A percentile compares a stretch with the other conserved stretches of the same genome.
phyloP scores from a whole-genome alignment of 1,140 invertebrate species.

The Zaprionus davidi region DNA sequence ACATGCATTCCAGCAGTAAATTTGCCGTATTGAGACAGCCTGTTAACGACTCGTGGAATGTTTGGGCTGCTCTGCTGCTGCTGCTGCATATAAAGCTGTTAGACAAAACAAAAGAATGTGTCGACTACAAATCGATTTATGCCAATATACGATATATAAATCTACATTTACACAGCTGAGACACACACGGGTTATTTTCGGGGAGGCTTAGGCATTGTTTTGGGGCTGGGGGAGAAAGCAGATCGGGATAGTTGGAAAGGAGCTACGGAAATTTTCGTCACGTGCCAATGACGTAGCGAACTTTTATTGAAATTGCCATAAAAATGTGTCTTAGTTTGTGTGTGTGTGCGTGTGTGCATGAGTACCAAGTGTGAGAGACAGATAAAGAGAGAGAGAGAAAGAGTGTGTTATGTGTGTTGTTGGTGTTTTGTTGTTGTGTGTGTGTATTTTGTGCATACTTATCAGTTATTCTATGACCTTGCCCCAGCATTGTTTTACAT shows the following conservation, averaged over 20 bases:
- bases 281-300: constrained; percentile 50
- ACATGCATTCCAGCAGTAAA: constrained; percentile 32
- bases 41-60: constrained; percentile 42
- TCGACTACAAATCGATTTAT: constrained; percentile 66
- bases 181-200: background rate
- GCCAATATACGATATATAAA: constrained; percentile 23
- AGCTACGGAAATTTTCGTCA: constrained; percentile 64
- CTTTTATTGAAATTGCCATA: constrained; percentile 70
- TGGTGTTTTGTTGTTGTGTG: constrained; percentile 7
- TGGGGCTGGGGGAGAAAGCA: background rate
- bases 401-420: constrained; percentile 2
- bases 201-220: constrained; percentile 10
- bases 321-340: constrained; percentile 47
- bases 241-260: constrained; percentile 1
- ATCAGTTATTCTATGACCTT: constrained; percentile 36
- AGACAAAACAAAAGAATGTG: constrained; percentile 41
- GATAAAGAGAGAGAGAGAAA: background rate
- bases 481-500: constrained; percentile 29
- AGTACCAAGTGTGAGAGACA: background rate
- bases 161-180: constrained; percentile 13
- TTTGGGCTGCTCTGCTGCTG: background rate
- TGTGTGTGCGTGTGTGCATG: constrained; percentile 1
- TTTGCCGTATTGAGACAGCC: constrained; percentile 38
- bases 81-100: constrained; percentile 50
- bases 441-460: constrained; percentile 46